Evolutionary conservation across 2,113 vertebrate genomes (phyloP), one percentile per base, ranked within the genome.

Genomic region (Sinocyclocheilus anshuiensis): DNA sequence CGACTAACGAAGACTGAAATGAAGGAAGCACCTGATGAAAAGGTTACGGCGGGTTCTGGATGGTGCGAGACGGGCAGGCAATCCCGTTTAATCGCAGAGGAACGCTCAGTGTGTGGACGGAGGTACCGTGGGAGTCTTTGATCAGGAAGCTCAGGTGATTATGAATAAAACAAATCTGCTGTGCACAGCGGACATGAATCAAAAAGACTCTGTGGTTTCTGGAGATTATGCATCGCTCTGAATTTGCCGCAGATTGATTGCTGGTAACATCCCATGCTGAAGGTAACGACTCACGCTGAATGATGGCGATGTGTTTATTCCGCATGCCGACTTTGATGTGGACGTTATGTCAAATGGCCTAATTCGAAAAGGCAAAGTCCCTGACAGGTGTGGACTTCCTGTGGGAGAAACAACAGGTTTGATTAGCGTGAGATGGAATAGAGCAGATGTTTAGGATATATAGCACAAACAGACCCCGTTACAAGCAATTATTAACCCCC

Each of bases 1-100:
- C 77, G 87, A 88, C 87, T 90, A 91, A 92, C 91, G 89, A 91
- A 85, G 80, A 59, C 36, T 12, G 79, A 22, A 55, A 69, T 39
- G 42, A 69, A 57, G 50, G 53, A 76, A 45, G 50, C 74, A 83
- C 18, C 83, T 85, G 88, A 93, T 90, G 88, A 92, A 92, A 92
- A 88, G 90, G 88, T 91, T 91, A 84, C 42, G 24, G 71, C 57
- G 72, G 83, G 84, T 82, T 39, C 45, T 5, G 0, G 18, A 82
- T 77, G 77, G 74, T 85, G 88, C 26, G 74, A 26, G 84, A 45
- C 57, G 26, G 91, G 81, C 86, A 91, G 90, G 87, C 36, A 85
- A 88, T 89, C 89, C 13, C 55, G 90, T 93, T 91, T 93, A 92
- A 93, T 93, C 93, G 90, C 90, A 87, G 91, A 90, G 87, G 86